A percentile compares a stretch with the other conserved stretches of the same genome.
phyloP scores from a whole-genome alignment of 1,140 invertebrate genomes.

The Meloidogyne chitwoodi region DNA sequence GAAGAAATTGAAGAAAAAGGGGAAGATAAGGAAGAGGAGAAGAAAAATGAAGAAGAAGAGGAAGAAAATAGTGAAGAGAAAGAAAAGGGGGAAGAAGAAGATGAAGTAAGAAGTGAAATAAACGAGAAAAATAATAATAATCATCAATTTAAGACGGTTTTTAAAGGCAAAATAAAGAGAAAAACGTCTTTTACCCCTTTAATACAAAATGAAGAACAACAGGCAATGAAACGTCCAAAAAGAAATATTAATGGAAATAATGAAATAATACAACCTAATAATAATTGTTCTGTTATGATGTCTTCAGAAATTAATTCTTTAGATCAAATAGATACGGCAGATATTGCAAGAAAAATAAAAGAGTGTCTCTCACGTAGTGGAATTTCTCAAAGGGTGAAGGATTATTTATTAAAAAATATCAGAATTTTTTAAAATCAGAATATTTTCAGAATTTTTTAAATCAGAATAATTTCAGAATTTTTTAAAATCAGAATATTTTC shows the following conservation, averaged over 20 bases:
- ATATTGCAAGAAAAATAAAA: constrained; percentile 29
- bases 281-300: too few relatives aligned
- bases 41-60: not conserved
- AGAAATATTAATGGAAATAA: not conserved
- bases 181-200: not conserved
- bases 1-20: not conserved
- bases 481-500: too few relatives aligned
- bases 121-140: not conserved
- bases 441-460: too few relatives aligned
- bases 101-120: not conserved
- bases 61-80: not conserved
- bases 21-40: not conserved
- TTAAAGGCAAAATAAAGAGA: not conserved
- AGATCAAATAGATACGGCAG: constrained; percentile 37
- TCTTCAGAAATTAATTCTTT: not conserved
- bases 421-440: too few relatives aligned
- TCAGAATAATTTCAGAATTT: too few relatives aligned
- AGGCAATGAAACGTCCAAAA: not conserved
- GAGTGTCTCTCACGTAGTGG: constrained; percentile 27
- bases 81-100: not conserved
- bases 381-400: constrained; percentile 25
- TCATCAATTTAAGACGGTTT: not conserved
- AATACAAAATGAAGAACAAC: not conserved
- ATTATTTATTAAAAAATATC: too few relatives aligned
- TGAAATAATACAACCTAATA: constrained; percentile 1